Evolutionary conservation across 1,140 invertebrate species (phyloP), one percentile per base, ranked within the genome.

Genomic region (Drosophila kohkoa): DNA sequence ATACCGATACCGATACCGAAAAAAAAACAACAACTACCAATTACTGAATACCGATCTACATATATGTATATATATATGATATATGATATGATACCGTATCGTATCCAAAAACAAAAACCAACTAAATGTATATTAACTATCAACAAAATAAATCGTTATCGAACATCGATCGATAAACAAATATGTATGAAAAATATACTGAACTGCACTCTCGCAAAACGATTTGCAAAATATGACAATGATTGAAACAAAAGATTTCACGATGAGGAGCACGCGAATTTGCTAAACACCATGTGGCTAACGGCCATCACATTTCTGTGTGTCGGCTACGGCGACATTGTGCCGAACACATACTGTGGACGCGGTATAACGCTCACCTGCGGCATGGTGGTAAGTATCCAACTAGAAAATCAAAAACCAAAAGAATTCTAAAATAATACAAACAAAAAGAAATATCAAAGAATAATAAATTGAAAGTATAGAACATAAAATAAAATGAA

Each of bases 261-360:
- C 93, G 96, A 97, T 93, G 95, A 96, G 93, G 96, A 96, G 93
- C 97, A 98, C 94, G 96, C 96, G 82, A 98, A 98, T 95, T 96
- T 97, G 93, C 95, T 98, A 93, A 98, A 98, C 94, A 96, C 97
- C 91, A 97, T 98, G 96, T 98, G 97, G 97, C 95, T 98, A 94
- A 97, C 97, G 83, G 96, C 96, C 92, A 97, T 97, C 93, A 98
- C 97, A 75, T 97, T 98, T 94, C 95, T 96, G 92, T 96, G 95
- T 94, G 95, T 96, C 82, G 95, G 95, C 85, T 96, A 96, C 92
- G 95, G 95, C 80, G 98, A 98, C 94, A 97, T 98, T 92, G 97
- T 98, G 85, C 98, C 98, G 82, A 98, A 98, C 94, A 98, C 97
- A 65, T 98, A 98, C 94, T 98, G 97, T 94, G 97, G 97, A 87